Evolutionary conservation across 2,797 vertebrate genomes (phyloP).

Genomic region (Lacerta bilineata): DNA sequence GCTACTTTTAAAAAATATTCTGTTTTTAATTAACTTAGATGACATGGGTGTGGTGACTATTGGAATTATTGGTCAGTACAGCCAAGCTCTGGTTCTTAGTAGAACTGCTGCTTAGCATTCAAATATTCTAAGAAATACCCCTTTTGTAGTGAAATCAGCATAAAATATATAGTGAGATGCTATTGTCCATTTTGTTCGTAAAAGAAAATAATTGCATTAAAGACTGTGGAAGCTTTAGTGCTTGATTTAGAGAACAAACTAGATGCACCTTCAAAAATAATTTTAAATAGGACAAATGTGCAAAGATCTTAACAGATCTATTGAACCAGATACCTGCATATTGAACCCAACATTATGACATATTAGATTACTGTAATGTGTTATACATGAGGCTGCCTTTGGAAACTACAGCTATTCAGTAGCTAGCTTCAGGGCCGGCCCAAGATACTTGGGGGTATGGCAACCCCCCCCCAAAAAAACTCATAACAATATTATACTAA

Average conservation of each 20-base stretch:
- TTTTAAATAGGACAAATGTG: background rate
- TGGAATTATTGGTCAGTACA: background rate
- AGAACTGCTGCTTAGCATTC: slow-evolving; percentile 57
- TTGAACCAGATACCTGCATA: background rate
- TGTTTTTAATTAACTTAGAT: slow-evolving; percentile 64
- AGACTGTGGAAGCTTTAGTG: slow-evolving; percentile 47
- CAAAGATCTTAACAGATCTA: background rate
- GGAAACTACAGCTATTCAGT: too few relatives aligned
- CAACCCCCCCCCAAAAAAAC: too few relatives aligned
- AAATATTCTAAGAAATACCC: slow-evolving; percentile 51
- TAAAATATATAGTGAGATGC: slow-evolving; percentile 6
- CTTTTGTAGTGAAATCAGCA: slow-evolving; percentile 39
- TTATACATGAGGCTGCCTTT: too few relatives aligned
- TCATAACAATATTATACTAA: too few relatives aligned
- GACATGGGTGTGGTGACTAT: slow-evolving; percentile 37
- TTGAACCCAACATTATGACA: background rate
- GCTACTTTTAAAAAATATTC: slow-evolving; percentile 19
- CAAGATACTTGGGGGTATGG: too few relatives aligned
- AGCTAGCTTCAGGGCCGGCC: too few relatives aligned
- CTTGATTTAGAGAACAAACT: background rate
- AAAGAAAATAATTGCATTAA: slow-evolving; percentile 52
- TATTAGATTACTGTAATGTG: too few relatives aligned
- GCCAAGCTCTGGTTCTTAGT: slow-evolving; percentile 42
- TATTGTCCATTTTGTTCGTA: slow-evolving; percentile 47
- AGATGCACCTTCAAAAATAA: background rate